Evolutionary conservation across 2,888 invertebrate genomes (phyloP).

Genomic region (Graphium colonna): DNA sequence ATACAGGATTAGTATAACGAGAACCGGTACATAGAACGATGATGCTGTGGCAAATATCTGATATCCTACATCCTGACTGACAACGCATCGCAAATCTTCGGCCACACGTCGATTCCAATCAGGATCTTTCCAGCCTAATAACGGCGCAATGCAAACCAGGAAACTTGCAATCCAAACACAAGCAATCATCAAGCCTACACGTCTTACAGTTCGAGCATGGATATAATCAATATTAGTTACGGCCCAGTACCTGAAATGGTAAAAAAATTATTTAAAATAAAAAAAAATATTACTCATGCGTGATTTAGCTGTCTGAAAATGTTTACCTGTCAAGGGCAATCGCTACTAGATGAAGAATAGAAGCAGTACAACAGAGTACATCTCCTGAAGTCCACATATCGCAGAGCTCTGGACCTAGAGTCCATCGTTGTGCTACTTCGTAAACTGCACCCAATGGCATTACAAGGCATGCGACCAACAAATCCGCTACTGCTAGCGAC

Average conservation of each 20-base stretch:
- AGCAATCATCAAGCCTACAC: conserved; percentile 89
- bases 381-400: conserved; percentile 97
- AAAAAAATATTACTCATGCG: too few species aligned
- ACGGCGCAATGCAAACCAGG: conserved; percentile 91
- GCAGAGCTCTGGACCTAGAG: conserved; percentile 91
- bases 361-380: conserved; percentile 93
- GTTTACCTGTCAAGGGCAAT: conserved; percentile 88
- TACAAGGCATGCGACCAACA: conserved; percentile 91
- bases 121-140: conserved; percentile 90
- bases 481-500: conserved; percentile 94
- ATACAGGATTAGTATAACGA: conserved; percentile 93
- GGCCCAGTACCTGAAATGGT: conserved; percentile 87
- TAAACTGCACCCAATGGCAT: conserved; percentile 89
- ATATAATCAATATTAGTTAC: conserved; percentile 95
- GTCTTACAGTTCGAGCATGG: conserved; percentile 87
- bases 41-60: conserved; percentile 95
- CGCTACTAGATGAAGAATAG: conserved; percentile 89
- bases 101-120: conserved; percentile 79
- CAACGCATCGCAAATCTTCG: conserved; percentile 85
- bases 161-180: conserved; percentile 92
- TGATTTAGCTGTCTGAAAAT: too few species aligned
- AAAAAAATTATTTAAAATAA: conserved; percentile 16
- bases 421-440: conserved; percentile 90
- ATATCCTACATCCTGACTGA: conserved; percentile 91
- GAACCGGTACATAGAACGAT: conserved; percentile 94